A percentile compares a stretch with the other conserved stretches of the same genome.
phyloP scores from a whole-genome alignment of 2,113 vertebrate genomes.

The Helogale parvula region DNA sequence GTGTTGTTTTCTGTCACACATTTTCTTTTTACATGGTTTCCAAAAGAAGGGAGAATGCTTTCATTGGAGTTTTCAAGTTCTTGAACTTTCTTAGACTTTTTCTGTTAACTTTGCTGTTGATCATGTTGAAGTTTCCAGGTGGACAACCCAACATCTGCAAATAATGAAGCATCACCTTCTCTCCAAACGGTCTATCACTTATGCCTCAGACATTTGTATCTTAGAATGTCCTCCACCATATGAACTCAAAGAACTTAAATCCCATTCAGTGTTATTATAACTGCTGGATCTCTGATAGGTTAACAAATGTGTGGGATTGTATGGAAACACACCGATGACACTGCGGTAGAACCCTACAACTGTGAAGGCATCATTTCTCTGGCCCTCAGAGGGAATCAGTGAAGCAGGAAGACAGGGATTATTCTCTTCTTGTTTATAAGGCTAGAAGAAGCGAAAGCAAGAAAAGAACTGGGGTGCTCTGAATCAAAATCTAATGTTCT shows the following conservation, averaged over 20 bases:
- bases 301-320: neutral
- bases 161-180: neutral
- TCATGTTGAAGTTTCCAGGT: neutral
- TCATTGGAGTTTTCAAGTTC: neutral
- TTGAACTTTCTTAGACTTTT: neutral
- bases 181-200: neutral
- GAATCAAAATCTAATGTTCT: neutral
- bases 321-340: neutral
- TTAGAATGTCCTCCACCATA: neutral
- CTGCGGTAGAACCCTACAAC: neutral
- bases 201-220: neutral
- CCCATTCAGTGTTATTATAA: neutral
- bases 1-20: neutral
- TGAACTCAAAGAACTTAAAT: neutral
- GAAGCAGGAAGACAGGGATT: neutral
- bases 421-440: neutral
- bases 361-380: neutral
- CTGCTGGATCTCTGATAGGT: neutral
- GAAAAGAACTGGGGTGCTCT: neutral
- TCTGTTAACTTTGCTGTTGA: neutral
- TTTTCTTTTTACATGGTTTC: neutral
- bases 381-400: neutral
- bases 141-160: neutral
- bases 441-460: neutral
- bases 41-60: neutral